phyloP scores from a whole-genome alignment of 2,113 vertebrate genomes.

The Cisticola juncidis region DNA sequence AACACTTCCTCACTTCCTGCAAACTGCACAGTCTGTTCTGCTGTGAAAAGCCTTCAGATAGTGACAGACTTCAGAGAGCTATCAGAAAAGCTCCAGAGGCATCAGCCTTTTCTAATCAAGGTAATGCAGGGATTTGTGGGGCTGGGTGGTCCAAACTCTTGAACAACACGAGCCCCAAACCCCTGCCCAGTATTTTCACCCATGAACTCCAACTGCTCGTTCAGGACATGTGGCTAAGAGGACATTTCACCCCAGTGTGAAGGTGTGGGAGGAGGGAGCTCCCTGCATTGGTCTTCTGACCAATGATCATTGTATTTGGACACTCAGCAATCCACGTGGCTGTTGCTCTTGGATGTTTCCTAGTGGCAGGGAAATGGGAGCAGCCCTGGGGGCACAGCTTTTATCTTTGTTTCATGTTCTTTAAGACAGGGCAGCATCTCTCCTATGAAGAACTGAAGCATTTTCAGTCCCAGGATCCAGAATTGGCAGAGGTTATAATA shows the following conservation, averaged over 20 bases:
- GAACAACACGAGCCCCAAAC: not conserved
- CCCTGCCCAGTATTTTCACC: not conserved
- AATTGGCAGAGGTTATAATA: slow-evolving; percentile 60
- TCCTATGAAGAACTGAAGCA: slow-evolving; percentile 66
- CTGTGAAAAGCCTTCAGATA: slow-evolving; percentile 57
- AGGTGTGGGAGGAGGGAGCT: not conserved
- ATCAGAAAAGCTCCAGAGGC: slow-evolving; percentile 57
- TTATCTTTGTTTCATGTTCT: not conserved
- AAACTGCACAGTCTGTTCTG: slow-evolving; percentile 73
- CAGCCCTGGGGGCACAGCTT: not conserved
- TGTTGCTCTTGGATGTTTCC: not conserved
- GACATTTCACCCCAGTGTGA: not conserved
- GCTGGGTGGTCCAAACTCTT: not conserved
- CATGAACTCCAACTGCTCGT: not conserved
- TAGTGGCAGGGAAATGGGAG: not conserved
- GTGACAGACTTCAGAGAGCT: slow-evolving; percentile 52
- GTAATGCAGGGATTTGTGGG: slow-evolving; percentile 32
- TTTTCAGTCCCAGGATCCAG: slow-evolving; percentile 71
- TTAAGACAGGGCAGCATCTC: slow-evolving; percentile 70
- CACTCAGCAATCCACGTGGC: not conserved
- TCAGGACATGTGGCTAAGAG: not conserved
- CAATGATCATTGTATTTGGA: not conserved
- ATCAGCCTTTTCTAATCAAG: slow-evolving; percentile 77
- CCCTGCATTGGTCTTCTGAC: not conserved
- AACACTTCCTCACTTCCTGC: slow-evolving; percentile 57